Percentiles rank a stretch among this genome's conserved stretches.
These are phyloP conservation scores for Thermophis baileyi DNA, from an alignment of 2,113 vertebrate species.

Conservation along the genomic window DNA sequence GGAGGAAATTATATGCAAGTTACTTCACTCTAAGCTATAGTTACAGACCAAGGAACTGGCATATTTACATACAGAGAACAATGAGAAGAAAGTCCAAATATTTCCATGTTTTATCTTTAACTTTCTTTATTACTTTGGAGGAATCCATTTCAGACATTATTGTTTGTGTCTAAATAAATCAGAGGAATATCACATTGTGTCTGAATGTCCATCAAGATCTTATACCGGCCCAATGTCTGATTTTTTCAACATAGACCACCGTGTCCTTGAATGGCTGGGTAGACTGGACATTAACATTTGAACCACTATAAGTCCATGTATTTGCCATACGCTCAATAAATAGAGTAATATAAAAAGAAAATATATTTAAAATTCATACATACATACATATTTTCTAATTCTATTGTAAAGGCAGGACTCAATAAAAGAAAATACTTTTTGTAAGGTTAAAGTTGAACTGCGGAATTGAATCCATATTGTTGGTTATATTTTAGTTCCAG, in stretches of 20 bases:
- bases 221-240: no score
- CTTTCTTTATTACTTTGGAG: neutral
- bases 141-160: constrained; percentile 2
- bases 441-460: neutral
- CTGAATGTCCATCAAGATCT: no score
- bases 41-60: neutral
- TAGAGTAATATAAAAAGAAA: neutral
- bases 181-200: neutral
- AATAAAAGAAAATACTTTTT: neutral
- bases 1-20: neutral
- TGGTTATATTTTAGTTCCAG: neutral
- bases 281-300: no score
- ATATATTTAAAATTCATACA: neutral
- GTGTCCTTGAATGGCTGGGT: no score
- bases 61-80: neutral
- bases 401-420: fast-evolving
- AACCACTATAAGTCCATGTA: no score
- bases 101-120: neutral
- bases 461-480: neutral
- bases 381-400: neutral
- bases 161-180: neutral
- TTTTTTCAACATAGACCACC: no score
- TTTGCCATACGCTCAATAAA: no score
- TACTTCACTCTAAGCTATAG: neutral
- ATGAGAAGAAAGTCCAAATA: neutral